Evolutionary conservation across 2,888 invertebrate genomes (phyloP), one percentile per base, ranked within the genome.

Genomic region (Tetramorium bicarinatum): DNA sequence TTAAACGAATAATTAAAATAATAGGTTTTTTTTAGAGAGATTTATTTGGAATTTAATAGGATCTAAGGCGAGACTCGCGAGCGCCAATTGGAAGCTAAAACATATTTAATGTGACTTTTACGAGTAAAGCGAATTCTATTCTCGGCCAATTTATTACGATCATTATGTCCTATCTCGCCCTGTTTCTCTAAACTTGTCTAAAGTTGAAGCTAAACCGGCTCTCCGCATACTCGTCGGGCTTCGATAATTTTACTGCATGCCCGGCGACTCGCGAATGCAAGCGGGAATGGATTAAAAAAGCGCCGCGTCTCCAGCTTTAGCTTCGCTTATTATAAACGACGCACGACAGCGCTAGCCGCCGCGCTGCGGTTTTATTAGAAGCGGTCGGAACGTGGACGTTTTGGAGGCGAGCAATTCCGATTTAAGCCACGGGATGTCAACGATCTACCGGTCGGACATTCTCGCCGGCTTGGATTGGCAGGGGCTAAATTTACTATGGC

Each of bases 341-440:
- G 47, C 15, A 25, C 52, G 54, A 66, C 29, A 56, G 38, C 54
- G 49, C 54, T 3, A 18, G 34, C 56, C 9, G 38, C 3, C 25
- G 54, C 25, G 54, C 18, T 44, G 29, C n/a, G 72, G 38, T 71
- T 80, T 80, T 80, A 72, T 80, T 49, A 80, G 34, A 72, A 72
- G 34, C 49, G 44, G 29, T 44, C 41, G 44, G 71, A 29, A 69
- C 54, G 29, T 41, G 56, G 56, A 77, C 38, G 18, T 66, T 66
- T 56, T 29, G 54, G 9, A 47, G 75, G 9, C 59, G 72, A 49
- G 49, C 59, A 72, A 80, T 80, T 80, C 72, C 79, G 72, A 72
- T 80, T 80, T 80, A 72, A 80, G 79, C 59, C 72, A n/a, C 72
- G 47, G 47, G 47, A 71, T 71, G 79, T 72, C 62, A 80, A 72